These are phyloP conservation scores for Cygnus olor DNA, from an alignment of 2,797 vertebrate genomes.

Conservation along the genomic window DNA sequence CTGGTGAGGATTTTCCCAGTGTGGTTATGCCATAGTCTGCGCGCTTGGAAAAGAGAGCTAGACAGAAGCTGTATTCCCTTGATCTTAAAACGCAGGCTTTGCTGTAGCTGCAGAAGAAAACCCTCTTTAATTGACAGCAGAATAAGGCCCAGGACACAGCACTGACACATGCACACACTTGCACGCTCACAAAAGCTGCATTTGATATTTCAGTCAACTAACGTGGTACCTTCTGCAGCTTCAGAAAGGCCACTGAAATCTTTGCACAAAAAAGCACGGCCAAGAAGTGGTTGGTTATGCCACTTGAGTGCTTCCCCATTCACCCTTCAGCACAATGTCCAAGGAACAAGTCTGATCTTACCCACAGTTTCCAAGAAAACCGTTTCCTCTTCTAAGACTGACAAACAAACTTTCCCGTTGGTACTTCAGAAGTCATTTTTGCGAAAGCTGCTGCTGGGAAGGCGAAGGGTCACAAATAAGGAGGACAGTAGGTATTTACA, in stretches of 20 bases:
- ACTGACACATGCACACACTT: not conserved
- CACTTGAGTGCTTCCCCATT: not conserved
- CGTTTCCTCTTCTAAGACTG: not conserved
- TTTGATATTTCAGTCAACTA: not conserved
- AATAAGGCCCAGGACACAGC: not conserved
- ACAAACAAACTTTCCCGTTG: not conserved
- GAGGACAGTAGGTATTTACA: not conserved
- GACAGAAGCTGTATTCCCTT: not conserved
- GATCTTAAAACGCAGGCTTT: not conserved
- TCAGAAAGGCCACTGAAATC: not conserved
- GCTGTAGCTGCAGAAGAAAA: not conserved
- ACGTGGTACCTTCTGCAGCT: not conserved
- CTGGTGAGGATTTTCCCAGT: not conserved
- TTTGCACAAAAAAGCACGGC: not conserved
- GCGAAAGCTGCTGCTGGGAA: not conserved
- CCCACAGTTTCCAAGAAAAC: not conserved
- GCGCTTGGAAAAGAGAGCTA: not conserved
- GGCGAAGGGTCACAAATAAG: not conserved
- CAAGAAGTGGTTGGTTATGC: not conserved
- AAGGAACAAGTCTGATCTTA: not conserved
- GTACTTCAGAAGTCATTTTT: not conserved
- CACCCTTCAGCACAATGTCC: not conserved
- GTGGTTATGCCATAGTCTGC: not conserved
- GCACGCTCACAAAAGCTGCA: not conserved
- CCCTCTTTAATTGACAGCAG: not conserved